Evolutionary conservation across 2,797 vertebrate species (phyloP).

Genomic region (Dallia pectoralis): DNA sequence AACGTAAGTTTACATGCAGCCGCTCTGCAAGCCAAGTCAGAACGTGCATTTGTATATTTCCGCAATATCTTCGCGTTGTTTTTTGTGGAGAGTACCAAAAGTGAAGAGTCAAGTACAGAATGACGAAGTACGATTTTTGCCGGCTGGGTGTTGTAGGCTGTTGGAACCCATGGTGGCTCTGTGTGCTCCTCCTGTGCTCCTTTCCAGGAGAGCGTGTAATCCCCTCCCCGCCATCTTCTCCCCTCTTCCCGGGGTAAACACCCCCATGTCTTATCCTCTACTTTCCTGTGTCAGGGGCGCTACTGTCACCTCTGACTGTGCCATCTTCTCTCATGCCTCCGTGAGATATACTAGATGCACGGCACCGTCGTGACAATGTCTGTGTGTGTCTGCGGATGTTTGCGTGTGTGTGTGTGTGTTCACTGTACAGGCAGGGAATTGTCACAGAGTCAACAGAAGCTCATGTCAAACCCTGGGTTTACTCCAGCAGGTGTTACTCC

Average conservation of each 20-base stretch:
- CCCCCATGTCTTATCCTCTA: constrained; percentile 32
- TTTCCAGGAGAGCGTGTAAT: neutral
- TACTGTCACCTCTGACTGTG: constrained; percentile 43
- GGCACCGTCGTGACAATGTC: neutral
- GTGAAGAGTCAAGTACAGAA: too few relatives aligned
- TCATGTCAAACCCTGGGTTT: constrained; percentile 37
- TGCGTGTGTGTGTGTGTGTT: neutral
- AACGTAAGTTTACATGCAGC: too few relatives aligned
- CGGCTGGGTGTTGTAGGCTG: neutral
- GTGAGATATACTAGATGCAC: neutral
- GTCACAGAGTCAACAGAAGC: constrained; percentile 41
- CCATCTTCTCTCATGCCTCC: neutral
- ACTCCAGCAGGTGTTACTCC: constrained; percentile 46
- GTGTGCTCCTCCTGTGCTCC: too few relatives aligned
- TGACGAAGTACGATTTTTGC: too few relatives aligned
- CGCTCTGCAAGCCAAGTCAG: too few relatives aligned
- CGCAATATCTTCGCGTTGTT: too few relatives aligned
- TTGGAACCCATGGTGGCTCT: constrained; percentile 2
- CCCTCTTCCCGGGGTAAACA: constrained; percentile 21
- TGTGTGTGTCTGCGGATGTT: neutral
- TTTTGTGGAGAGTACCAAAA: too few relatives aligned
- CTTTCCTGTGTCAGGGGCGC: constrained; percentile 46
- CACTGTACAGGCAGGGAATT: neutral
- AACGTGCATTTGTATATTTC: too few relatives aligned
- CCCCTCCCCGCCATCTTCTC: constrained; percentile 27